These are phyloP conservation scores for Seriola rivoliana DNA, from an alignment of 2,113 vertebrate species.

Conservation along the genomic window DNA sequence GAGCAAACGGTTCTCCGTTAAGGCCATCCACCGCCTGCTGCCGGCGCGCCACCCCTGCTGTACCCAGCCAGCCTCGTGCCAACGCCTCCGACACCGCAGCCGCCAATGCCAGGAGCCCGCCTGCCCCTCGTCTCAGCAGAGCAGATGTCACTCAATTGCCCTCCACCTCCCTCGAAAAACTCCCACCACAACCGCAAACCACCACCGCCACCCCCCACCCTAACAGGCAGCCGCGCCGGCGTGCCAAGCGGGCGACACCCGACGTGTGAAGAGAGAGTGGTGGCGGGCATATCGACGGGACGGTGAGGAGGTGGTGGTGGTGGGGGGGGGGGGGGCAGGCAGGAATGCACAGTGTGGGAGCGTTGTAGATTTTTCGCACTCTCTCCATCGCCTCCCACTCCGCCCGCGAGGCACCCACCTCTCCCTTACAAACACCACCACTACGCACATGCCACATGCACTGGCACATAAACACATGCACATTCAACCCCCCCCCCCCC, in stretches of 20 bases:
- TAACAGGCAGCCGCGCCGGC: slow-evolving; percentile 81
- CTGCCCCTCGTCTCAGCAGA: slow-evolving; percentile 88
- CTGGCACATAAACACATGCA: slow-evolving; percentile 62
- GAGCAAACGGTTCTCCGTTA: slow-evolving; percentile 91
- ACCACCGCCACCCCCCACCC: slow-evolving; percentile 26
- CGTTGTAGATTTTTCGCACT: slow-evolving; percentile 67
- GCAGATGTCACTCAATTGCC: slow-evolving; percentile 94
- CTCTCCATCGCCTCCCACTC: slow-evolving; percentile 49
- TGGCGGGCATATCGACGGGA: slow-evolving; percentile 75
- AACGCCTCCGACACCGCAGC: slow-evolving; percentile 84
- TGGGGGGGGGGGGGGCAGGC: slow-evolving; percentile 43
- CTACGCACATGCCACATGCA: slow-evolving; percentile 54
- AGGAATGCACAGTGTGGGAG: slow-evolving; percentile 76
- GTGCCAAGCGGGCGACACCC: slow-evolving; percentile 83
- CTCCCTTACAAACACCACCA: slow-evolving; percentile 44
- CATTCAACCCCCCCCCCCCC: not conserved
- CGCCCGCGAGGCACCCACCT: slow-evolving; percentile 62
- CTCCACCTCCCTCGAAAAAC: slow-evolving; percentile 63
- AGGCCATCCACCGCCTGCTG: slow-evolving; percentile 92
- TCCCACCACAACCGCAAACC: not conserved
- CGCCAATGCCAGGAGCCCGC: slow-evolving; percentile 76
- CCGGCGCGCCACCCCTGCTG: slow-evolving; percentile 76
- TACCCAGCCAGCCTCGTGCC: slow-evolving; percentile 79
- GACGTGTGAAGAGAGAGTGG: slow-evolving; percentile 80
- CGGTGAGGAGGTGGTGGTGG: slow-evolving; percentile 26